Evolutionary conservation across 2,797 vertebrate genomes (phyloP), one percentile per base, ranked within the genome.

Genomic region (Syndactyla subalaris): DNA sequence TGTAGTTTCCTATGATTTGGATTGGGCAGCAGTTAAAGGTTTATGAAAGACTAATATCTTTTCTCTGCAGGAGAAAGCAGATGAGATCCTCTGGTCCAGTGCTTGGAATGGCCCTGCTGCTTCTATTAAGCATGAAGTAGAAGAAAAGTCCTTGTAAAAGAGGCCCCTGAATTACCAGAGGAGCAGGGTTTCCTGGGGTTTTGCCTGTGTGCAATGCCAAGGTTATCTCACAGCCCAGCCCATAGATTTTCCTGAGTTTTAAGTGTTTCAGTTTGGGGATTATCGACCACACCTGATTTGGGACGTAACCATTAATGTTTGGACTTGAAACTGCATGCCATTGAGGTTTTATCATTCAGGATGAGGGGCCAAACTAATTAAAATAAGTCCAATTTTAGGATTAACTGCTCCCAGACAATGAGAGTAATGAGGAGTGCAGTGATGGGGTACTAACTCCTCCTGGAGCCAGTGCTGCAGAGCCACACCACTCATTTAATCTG

Each of bases 231-330:
- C 10, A 73, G 38, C 19, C 51, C 80, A 75, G 26, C 34, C 76
- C 63, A 13, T 8, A 26, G 49, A 65, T 36, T 57, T 89, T 83
- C 58, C 57, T 68, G 14, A 1, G 0, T 68, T 87, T 88, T 12
- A 71, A 63, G 29, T 78, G 58, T 76, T 90, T 92, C 30, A 3
- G 21, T 81, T 41, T 65, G 57, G 36, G 51, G 12, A 54, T 84
- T 89, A 58, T 71, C 54, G 43, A 70, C 88, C 36, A 68, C 79
- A 94, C 54, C 54, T 88, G 72, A 62, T 84, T 95, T 85, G 82
- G 23, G 84, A 92, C 75, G 68, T 67, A 82, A 81, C 30, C 48
- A 88, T 83, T 88, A 86, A 24, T 36, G 20, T 86, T 76, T 82
- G 70, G 55, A 46, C 55, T 59, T 73, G 21, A 36, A 85, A 43